Percentiles rank a stretch among this genome's conserved stretches.
Conservation (phyloP, 2,888 invertebrate species). For the Ectemnius continuus region DNA sequence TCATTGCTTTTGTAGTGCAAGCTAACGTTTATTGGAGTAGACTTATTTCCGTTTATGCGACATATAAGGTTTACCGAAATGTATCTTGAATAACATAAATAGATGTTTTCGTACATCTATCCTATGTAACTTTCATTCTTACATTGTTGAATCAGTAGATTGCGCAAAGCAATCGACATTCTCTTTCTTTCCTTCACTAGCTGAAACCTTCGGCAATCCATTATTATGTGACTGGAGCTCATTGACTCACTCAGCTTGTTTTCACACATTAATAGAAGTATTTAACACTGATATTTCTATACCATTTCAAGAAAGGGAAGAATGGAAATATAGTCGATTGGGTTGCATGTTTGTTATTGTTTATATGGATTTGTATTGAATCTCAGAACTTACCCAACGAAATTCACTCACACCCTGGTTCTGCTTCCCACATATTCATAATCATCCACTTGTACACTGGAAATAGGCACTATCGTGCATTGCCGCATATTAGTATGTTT, state of each 20-base stretch:
- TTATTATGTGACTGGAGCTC: no score
- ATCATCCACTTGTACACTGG: slow-evolving; percentile 50
- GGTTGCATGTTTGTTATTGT: slow-evolving; percentile 41
- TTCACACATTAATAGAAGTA: neutral
- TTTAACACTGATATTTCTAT: neutral
- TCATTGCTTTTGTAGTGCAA: slow-evolving; percentile 56
- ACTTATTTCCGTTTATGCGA: slow-evolving; percentile 39
- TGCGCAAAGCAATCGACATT: slow-evolving; percentile 37
- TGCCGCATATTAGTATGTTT: slow-evolving; percentile 56
- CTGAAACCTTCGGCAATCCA: neutral
- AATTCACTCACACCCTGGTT: slow-evolving; percentile 35
- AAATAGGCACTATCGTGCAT: slow-evolving; percentile 52
- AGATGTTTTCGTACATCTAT: slow-evolving; percentile 42
- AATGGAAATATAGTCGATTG: slow-evolving; percentile 43
- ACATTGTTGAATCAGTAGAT: slow-evolving; percentile 55
- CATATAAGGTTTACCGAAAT: slow-evolving; percentile 43
- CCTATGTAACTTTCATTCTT: slow-evolving; percentile 49
- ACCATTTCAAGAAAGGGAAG: slow-evolving; percentile 4
- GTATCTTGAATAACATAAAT: slow-evolving; percentile 46
- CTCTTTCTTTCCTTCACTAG: slow-evolving; percentile 26
- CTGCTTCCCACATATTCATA: slow-evolving; percentile 43
- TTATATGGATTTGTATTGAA: slow-evolving; percentile 47
- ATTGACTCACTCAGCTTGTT: neutral
- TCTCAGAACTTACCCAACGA: slow-evolving; percentile 48
- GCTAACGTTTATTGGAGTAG: slow-evolving; percentile 58